Base-by-base conservation (phyloP, 2,888 invertebrate species). In the Lycia hirtaria region DNA sequence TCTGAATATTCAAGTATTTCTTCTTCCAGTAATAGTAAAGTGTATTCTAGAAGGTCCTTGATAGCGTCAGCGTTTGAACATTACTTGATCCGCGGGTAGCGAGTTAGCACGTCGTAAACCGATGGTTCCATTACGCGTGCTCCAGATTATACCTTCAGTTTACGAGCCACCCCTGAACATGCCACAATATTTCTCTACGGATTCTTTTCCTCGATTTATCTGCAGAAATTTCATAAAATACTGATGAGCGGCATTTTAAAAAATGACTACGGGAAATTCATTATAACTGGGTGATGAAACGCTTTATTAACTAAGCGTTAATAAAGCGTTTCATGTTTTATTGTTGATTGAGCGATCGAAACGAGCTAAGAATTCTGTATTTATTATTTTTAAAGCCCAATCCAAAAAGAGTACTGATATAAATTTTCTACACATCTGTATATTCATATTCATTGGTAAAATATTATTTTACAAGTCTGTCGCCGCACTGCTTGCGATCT, bases 101-200 rank as follows among this genome's bases (percentile, higher is more conserved):
- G 74, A 80, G 78, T 82, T 86, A 87, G 83, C 85, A 85, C 87
- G 73, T 86, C 86, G 79, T 87, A 87, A 87, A 87, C 78, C 81
- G 77, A 77, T 74, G 78, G 77, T 80, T 84, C 83, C 81, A 85
- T 87, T 85, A 85, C 80, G 74, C 60, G 71, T 67, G 71, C 73
- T 71, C 72, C 65, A 78, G 78, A 82, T 83, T 78, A 82, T 76
- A 72, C 77, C 71, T 69, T 9, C 69, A 69, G 73, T 77, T 76
- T 78, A 78, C 68, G 72, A 62, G 65, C 63, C 64, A 38, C 67
- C 68, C 60, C 64, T 67, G 74, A 72, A 73, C 68, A 73, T 65
- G 62, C 67, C 68, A 62, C 68, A 67, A 77, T 76, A 76, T 76
- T 76, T 76, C 74, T 65, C 65, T 67, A 75, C 50, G 53, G 49